Conservation (phyloP, 2,113 vertebrate species). For the Sclerurus mexicanus region DNA sequence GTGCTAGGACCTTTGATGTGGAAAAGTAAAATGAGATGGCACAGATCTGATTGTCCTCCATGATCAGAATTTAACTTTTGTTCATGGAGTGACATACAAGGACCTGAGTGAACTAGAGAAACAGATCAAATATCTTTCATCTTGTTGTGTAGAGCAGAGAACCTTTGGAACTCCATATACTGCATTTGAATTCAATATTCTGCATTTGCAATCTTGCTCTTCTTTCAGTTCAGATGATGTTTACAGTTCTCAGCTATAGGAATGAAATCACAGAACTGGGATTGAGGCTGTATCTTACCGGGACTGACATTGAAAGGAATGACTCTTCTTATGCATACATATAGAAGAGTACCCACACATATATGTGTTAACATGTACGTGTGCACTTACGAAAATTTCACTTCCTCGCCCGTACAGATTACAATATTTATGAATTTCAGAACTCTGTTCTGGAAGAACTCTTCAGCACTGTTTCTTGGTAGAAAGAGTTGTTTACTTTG, state of each 20-base stretch:
- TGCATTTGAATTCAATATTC: not conserved
- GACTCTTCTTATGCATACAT: not conserved
- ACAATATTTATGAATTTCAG: not conserved
- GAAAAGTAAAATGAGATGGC: not conserved
- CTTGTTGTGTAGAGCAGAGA: not conserved
- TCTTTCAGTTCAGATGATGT: not conserved
- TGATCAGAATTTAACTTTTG: not conserved
- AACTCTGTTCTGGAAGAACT: not conserved
- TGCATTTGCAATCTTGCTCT: not conserved
- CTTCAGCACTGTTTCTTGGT: not conserved
- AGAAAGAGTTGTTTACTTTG: not conserved
- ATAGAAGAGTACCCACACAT: not conserved
- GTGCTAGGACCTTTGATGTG: not conserved
- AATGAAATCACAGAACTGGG: not conserved
- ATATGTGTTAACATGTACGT: accelerated
- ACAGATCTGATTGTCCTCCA: not conserved
- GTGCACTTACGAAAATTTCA: not conserved
- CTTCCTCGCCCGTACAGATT: not conserved
- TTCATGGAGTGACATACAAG: not conserved
- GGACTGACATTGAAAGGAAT: not conserved
- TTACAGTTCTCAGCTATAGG: not conserved
- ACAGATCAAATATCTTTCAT: not conserved
- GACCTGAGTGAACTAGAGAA: not conserved
- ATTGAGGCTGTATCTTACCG: not conserved
- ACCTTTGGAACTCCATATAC: not conserved